Evolutionary conservation across 2,113 vertebrate species (phyloP).

Genomic region (Saimiri boliviensis): DNA sequence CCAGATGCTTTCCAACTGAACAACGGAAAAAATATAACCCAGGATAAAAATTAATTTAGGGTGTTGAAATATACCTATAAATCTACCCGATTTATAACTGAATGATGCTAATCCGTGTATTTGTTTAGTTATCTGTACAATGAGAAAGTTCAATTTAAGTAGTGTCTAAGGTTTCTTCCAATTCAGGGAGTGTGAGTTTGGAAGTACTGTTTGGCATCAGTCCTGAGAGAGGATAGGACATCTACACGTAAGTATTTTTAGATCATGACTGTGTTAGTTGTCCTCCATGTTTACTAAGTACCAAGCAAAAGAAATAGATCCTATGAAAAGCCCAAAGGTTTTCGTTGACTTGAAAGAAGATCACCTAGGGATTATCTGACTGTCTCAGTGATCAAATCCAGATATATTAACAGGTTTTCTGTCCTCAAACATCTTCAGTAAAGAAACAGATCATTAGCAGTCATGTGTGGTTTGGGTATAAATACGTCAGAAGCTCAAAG

Average conservation of each 20-base stretch:
- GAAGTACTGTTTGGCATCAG: too few relatives aligned
- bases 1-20: background rate
- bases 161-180: background rate
- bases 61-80: background rate
- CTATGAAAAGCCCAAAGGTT: background rate
- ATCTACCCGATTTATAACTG: background rate
- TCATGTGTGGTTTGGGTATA: background rate
- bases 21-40: background rate
- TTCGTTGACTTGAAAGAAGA: constrained; percentile 12
- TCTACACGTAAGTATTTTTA: background rate
- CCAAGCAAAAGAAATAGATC: background rate
- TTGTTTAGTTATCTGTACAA: constrained; percentile 15
- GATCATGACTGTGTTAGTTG: background rate
- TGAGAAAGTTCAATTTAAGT: background rate
- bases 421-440: background rate
- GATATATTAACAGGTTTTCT: background rate
- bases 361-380: background rate
- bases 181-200: fast-evolving
- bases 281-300: background rate
- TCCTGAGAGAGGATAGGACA: background rate
- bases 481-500: background rate
- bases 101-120: background rate
- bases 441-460: background rate
- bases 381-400: background rate
- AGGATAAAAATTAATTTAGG: constrained; percentile 25